Evolutionary conservation across 2,113 vertebrate genomes (phyloP).

Genomic region (Chionomys nivalis): DNA sequence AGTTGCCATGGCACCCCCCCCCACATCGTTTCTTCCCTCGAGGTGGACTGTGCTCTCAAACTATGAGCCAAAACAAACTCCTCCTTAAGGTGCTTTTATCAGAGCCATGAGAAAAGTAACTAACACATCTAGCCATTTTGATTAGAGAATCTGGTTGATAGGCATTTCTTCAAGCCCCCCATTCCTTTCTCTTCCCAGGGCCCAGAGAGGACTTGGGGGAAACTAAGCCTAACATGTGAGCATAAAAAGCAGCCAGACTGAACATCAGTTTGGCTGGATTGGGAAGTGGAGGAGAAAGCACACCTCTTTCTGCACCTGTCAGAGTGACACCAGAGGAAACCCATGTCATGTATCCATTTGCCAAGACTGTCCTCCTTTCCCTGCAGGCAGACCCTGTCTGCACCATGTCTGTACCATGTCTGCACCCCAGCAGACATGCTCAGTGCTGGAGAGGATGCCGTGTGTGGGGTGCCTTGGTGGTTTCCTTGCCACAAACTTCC

Average conservation of each 20-base stretch:
- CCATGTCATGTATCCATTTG: too few relatives aligned
- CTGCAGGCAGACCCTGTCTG: too few relatives aligned
- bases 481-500: neutral
- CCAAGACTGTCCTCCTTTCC: fast-evolving
- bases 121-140: neutral
- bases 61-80: neutral
- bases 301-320: neutral
- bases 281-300: neutral
- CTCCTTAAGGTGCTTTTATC: neutral
- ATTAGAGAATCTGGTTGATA: neutral
- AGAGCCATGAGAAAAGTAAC: neutral
- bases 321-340: neutral
- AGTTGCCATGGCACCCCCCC: too few relatives aligned
- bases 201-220: neutral
- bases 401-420: too few relatives aligned
- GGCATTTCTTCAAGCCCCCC: neutral
- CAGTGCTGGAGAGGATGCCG: neutral
- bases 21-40: neutral
- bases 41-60: neutral
- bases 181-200: neutral
- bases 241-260: neutral
- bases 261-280: neutral
- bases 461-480: fast-evolving
- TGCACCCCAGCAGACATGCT: fast-evolving
- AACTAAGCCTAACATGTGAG: neutral